Evolutionary conservation across 2,888 invertebrate species (phyloP).

Genomic region (Poecilobothrus nobilitatus): DNA sequence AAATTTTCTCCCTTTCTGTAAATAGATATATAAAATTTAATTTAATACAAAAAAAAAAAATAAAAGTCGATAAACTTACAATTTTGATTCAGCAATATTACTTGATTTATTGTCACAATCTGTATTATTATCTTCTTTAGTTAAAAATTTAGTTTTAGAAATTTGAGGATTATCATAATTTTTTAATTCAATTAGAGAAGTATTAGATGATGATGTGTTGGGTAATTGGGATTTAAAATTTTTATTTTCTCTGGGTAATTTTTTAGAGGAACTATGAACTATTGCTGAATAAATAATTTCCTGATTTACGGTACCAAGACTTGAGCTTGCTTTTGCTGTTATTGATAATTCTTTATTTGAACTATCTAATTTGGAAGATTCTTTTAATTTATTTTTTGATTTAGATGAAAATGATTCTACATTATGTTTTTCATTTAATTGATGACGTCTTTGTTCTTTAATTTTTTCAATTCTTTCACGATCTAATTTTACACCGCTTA

Average conservation of each 20-base stretch:
- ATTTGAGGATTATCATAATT: conserved; percentile 10
- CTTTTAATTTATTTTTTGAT: conserved; percentile 41
- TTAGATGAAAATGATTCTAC: conserved; percentile 66
- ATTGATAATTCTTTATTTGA: conserved; percentile 36
- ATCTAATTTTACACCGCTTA: conserved; percentile 53
- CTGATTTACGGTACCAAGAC: conserved; percentile 37
- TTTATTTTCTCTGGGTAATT: conserved; percentile 19
- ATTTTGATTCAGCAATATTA: conserved; percentile 35
- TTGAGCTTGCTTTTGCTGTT: conserved; percentile 43
- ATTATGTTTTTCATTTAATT: conserved; percentile 76
- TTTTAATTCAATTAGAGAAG: background rate
- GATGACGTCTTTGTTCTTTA: conserved; percentile 80
- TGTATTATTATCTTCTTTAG: conserved; percentile 33
- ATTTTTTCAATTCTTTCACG: conserved; percentile 82
- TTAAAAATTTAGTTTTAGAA: conserved; percentile 35
- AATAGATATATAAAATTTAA: conserved; percentile 23
- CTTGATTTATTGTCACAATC: conserved; percentile 19
- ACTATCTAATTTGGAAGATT: conserved; percentile 34
- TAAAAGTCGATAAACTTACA: conserved; percentile 18
- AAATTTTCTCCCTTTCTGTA: conserved; percentile 60
- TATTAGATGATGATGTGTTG: conserved; percentile 26
- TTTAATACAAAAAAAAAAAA: conserved; percentile 8
- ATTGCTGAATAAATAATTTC: conserved; percentile 36
- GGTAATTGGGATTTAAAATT: conserved; percentile 14
- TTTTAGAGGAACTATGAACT: conserved; percentile 18